Evolutionary conservation across 2,888 invertebrate species (phyloP), one percentile per base, ranked within the genome.

Genomic region (Harmothoe impar): DNA sequence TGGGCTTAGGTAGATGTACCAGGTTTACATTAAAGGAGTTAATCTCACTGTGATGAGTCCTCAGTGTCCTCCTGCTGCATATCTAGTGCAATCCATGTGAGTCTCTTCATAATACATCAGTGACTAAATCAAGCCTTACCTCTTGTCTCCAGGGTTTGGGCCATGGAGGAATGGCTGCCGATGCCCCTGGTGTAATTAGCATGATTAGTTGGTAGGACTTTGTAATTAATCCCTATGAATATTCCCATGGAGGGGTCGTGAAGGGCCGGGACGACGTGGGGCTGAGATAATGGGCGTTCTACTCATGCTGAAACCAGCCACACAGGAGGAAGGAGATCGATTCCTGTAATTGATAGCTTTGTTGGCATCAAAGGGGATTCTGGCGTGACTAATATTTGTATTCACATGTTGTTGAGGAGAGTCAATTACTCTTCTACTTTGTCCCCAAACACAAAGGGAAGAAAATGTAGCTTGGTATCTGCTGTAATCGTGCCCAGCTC

Each of bases 211-310:
- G 31, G 25, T 72, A 23, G 31, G 72, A 72, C 72, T 72, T 72
- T 72, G 72, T 72, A 72, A 72, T 72, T 72, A 72, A 72, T 72
- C 31, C 72, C 72, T 43, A 72, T 72, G 72, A 72, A 72, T 72
- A 72, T 72, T 72, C 72, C 25, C 29, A 72, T 23, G 25, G 25
- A 72, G 25, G 72, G 72, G 72, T 72, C 72, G 72, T 15, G 31
- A 15, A n/a, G 15, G 25, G 29, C 31, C 25, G 72, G 5, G 29
- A n/a, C 15, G 72, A 25, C 72, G 29, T 15, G 15, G 7, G 72
- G 31, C 15, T 1, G 72, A 29, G 72, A 72, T 72, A 72, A 72
- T 72, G 25, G 72, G 15, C 25, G 62, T n/a, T 62, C 31, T 72
- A 25, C 25, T 29, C 29, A 72, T 23, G 31, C 29, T 72, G 72